Evolutionary conservation across 64 coral and sea anemone species (phyloP).

Genomic region (Montipora cactus): DNA sequence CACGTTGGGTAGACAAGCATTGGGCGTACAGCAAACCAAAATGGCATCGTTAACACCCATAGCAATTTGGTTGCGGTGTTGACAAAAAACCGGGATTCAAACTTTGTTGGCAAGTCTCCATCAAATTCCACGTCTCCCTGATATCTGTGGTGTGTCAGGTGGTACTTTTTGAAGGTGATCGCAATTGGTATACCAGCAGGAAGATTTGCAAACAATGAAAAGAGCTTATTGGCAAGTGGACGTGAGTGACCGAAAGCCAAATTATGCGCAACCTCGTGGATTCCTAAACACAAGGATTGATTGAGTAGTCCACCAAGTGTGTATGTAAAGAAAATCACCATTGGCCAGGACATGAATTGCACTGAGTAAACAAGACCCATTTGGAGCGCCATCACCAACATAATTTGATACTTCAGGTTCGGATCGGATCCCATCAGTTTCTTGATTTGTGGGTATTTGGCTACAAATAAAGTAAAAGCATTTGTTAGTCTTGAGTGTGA

Average conservation of each 20-base stretch:
- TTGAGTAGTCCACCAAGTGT: slow-evolving; percentile 90
- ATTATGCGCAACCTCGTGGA: slow-evolving; percentile 97
- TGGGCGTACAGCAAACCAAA: slow-evolving; percentile 93
- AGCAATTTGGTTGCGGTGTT: slow-evolving; percentile 90
- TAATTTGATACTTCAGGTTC: slow-evolving; percentile 91
- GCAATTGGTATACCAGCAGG: slow-evolving; percentile 93
- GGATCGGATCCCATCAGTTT: slow-evolving; percentile 95
- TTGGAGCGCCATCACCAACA: slow-evolving; percentile 81
- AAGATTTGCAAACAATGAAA: slow-evolving; percentile 87
- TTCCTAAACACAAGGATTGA: slow-evolving; percentile 87
- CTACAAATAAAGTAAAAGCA: slow-evolving; percentile 57
- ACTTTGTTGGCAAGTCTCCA: slow-evolving; percentile 89
- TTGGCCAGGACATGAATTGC: slow-evolving; percentile 73
- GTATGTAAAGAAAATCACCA: slow-evolving; percentile 84
- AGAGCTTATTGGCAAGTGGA: slow-evolving; percentile 80
- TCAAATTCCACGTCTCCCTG: slow-evolving; percentile 96
- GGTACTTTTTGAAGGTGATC: slow-evolving; percentile 96
- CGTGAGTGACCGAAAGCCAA: slow-evolving; percentile 94
- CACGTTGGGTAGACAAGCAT: slow-evolving; percentile 92
- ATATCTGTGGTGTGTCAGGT: slow-evolving; percentile 95
- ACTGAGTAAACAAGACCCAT: slow-evolving; percentile 69
- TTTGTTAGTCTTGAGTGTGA: too few species aligned
- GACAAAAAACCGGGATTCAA: slow-evolving; percentile 93
- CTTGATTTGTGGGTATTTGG: slow-evolving; percentile 97
- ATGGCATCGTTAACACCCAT: slow-evolving; percentile 94